Evolutionary conservation across 2,888 invertebrate species (phyloP).

Genomic region (Omphaloscelis lunosa): DNA sequence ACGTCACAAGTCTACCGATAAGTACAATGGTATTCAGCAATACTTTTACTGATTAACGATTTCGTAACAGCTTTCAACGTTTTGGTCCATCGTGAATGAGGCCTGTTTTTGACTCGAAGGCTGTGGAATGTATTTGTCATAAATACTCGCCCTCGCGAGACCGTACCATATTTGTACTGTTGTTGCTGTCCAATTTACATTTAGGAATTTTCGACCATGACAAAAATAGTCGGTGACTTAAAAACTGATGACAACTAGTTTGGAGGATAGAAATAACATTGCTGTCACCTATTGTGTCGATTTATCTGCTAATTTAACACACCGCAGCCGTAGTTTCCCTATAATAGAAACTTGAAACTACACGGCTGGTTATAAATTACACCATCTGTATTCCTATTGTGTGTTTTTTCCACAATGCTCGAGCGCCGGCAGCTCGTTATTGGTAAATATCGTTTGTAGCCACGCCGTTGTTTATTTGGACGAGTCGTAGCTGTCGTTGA

Average conservation of each 20-base stretch:
- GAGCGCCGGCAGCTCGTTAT: constrained; percentile 45
- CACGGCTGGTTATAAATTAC: constrained; percentile 66
- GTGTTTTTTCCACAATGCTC: constrained; percentile 56
- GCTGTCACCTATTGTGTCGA: constrained; percentile 57
- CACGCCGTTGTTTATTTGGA: constrained; percentile 79
- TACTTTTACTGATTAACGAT: constrained; percentile 59
- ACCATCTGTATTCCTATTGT: constrained; percentile 65
- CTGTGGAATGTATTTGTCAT: constrained; percentile 41
- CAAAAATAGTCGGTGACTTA: constrained; percentile 55
- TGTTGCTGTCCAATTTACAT: constrained; percentile 56
- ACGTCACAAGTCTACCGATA: constrained; percentile 62
- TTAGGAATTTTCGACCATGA: constrained; percentile 53
- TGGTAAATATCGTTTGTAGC: constrained; percentile 61
- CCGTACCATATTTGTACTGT: constrained; percentile 61
- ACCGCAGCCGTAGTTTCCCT: constrained; percentile 52
- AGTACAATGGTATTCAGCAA: constrained; percentile 59
- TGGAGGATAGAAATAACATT: constrained; percentile 54
- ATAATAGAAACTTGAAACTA: constrained; percentile 60
- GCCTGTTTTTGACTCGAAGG: constrained; percentile 53
- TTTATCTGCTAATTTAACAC: constrained; percentile 61
- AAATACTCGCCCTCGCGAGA: constrained; percentile 59
- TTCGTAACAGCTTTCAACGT: constrained; percentile 56
- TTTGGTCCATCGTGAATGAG: constrained; percentile 53
- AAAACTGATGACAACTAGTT: constrained; percentile 46
- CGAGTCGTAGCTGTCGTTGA: constrained; percentile 88